Evolutionary conservation across 2,888 invertebrate genomes (phyloP), one percentile per base, ranked within the genome.

Genomic region (Abrostola triplasia): DNA sequence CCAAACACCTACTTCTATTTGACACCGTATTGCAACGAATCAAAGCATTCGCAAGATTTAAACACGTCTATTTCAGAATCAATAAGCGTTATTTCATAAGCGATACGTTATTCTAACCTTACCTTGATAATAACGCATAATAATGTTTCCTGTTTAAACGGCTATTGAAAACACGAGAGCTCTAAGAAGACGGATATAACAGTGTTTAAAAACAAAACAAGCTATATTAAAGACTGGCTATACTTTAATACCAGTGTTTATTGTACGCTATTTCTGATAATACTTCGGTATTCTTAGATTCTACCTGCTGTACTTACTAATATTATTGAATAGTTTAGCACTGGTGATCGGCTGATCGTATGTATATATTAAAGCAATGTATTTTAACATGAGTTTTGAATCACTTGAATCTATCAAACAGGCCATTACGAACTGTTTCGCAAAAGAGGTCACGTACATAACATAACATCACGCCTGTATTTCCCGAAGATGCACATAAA

Each of bases 361-460:
- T n/a, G n/a, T n/a, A n/a, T n/a, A n/a, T n/a, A n/a, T n/a, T n/a
- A n/a, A n/a, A n/a, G n/a, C n/a, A n/a, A n/a, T n/a, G n/a, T n/a
- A n/a, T n/a, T n/a, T n/a, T n/a, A n/a, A n/a, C n/a, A n/a, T n/a
- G n/a, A n/a, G n/a, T n/a, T n/a, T n/a, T n/a, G n/a, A n/a, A n/a
- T n/a, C n/a, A n/a, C n/a, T n/a, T n/a, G n/a, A n/a, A n/a, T n/a
- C n/a, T n/a, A n/a, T n/a, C n/a, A n/a, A n/a, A n/a, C n/a, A n/a
- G n/a, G n/a, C 41, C 56, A 63, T 59, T 71, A 55, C 63, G 54
- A 64, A 68, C 36, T 64, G 65, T 71, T 79, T 77, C 66, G 62
- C 64, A 58, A 79, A 79, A 62, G 69, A 63, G 79, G 77, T 75
- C 79, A 59, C 64, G 59, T 70, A 13, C n/a, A n/a, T n/a, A n/a